These are phyloP conservation scores for Hypanus sabinus DNA, from an alignment of 2,113 vertebrate species.

Conservation along the genomic window DNA sequence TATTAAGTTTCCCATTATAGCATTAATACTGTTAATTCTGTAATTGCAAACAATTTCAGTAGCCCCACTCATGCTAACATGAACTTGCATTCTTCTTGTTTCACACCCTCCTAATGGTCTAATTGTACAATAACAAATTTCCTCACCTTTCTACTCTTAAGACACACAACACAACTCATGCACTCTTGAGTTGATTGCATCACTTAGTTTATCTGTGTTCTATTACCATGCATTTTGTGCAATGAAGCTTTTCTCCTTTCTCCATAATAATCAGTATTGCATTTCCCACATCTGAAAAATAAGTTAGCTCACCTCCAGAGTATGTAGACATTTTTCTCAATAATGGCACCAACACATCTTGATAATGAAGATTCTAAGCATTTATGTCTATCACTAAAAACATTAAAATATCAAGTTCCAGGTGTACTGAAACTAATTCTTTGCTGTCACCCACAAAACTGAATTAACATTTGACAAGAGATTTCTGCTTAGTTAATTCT, in stretches of 20 bases:
- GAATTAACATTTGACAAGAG: neutral
- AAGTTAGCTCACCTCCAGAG: neutral
- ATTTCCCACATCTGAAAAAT: neutral
- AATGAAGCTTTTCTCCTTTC: neutral
- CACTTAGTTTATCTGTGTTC: neutral
- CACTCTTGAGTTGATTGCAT: neutral
- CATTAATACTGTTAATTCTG: neutral
- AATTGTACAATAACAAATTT: neutral
- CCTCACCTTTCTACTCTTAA: neutral
- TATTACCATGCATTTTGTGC: neutral
- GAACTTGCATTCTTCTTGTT: neutral
- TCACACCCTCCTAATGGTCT: neutral
- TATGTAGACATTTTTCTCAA: neutral
- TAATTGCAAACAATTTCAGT: neutral
- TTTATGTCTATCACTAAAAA: neutral
- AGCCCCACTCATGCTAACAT: neutral
- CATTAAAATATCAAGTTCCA: neutral
- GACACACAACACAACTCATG: neutral
- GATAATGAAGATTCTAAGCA: neutral
- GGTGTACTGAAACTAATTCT: neutral
- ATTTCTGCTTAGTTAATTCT: neutral
- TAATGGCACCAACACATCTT: neutral
- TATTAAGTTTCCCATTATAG: neutral
- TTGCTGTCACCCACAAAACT: neutral
- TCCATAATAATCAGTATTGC: neutral